A percentile compares a stretch with the other conserved stretches of the same genome.
These are phyloP conservation scores for Agriopis leucophaearia DNA, from an alignment of 2,888 invertebrate species.

Conservation along the genomic window DNA sequence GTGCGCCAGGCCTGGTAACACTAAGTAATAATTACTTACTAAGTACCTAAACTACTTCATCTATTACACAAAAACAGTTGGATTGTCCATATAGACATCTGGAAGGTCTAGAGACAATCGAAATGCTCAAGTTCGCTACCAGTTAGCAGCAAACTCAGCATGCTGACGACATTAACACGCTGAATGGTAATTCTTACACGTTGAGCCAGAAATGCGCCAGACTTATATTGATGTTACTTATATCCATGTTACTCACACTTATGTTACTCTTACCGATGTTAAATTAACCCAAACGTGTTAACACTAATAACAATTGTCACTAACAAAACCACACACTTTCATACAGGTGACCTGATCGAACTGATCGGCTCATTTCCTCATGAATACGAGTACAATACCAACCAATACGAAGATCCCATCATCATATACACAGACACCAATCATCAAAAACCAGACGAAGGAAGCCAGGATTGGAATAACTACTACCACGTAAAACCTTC, in stretches of 20 bases:
- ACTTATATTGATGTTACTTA: background rate
- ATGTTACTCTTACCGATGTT: background rate
- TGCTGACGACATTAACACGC: no score
- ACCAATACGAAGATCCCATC: constrained; percentile 80
- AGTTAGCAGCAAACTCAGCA: no score
- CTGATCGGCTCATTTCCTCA: constrained; percentile 83
- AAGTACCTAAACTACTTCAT: no score
- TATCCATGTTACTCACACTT: constrained; percentile 4
- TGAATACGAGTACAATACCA: constrained; percentile 80
- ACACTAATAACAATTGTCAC: constrained; percentile 30
- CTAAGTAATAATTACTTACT: no score
- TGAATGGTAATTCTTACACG: no score
- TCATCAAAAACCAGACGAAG: constrained; percentile 67
- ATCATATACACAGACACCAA: constrained; percentile 80
- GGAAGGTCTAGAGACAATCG: no score
- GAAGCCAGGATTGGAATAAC: constrained; percentile 60
- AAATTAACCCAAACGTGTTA: background rate
- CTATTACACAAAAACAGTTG: no score
- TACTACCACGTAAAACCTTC: constrained; percentile 82
- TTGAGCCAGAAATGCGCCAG: no score
- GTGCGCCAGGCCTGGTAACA: no score
- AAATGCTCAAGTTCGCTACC: no score
- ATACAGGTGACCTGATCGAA: constrained; percentile 83
- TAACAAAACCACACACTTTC: constrained; percentile 54
- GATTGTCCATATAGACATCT: no score